Percentiles rank a stretch among this genome's conserved stretches.
phyloP scores from a whole-genome alignment of 1,140 invertebrate genomes.

The Ditylenchus dipsaci region DNA sequence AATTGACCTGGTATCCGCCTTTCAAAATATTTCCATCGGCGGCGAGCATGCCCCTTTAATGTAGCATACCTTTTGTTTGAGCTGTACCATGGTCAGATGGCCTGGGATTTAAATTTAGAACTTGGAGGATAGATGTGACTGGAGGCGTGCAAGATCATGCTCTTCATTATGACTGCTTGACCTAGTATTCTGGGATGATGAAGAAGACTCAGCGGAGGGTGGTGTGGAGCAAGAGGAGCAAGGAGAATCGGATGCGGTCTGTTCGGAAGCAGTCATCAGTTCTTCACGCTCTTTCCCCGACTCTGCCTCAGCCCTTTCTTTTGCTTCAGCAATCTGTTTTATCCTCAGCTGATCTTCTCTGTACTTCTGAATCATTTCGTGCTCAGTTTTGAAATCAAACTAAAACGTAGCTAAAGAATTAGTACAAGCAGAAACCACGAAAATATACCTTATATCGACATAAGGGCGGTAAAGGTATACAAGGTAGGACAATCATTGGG shows the following conservation, averaged over 20 bases:
- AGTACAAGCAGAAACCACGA: not conserved
- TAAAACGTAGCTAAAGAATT: slow-evolving; percentile 21
- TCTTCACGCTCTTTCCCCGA: not conserved
- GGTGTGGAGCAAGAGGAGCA: not conserved
- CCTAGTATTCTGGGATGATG: not conserved
- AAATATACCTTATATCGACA: slow-evolving; percentile 23
- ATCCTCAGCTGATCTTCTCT: slow-evolving; percentile 20
- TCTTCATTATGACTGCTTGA: not conserved
- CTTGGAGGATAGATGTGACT: too few relatives aligned
- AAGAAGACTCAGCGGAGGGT: not conserved
- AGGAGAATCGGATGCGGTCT: not conserved
- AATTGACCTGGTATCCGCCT: too few relatives aligned
- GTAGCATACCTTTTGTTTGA: too few relatives aligned
- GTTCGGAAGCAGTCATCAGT: not conserved
- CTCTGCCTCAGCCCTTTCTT: not conserved
- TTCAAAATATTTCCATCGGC: too few relatives aligned
- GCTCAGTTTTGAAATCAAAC: slow-evolving; percentile 40
- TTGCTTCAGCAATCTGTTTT: not conserved
- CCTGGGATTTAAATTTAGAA: too few relatives aligned
- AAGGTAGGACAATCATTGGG: slow-evolving; percentile 22
- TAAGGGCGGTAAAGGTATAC: slow-evolving; percentile 10
- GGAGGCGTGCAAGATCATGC: too few relatives aligned
- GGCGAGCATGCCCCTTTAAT: too few relatives aligned
- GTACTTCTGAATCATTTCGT: slow-evolving; percentile 28
- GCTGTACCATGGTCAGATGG: too few relatives aligned